phyloP scores from a whole-genome alignment of 1,140 invertebrate species.

The Rhizoglyphus robini region DNA sequence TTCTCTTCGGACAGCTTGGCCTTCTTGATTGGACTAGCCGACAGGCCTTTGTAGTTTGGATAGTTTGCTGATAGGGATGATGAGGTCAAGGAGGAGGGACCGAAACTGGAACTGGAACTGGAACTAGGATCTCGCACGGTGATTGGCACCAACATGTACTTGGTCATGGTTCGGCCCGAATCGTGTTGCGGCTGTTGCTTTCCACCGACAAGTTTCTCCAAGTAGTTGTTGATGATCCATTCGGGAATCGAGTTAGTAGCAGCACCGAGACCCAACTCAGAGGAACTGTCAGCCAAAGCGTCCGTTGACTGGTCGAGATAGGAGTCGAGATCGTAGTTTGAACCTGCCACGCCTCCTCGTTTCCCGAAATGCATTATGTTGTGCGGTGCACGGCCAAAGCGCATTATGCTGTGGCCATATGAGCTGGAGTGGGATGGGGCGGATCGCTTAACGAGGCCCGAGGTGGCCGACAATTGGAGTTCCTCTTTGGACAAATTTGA shows the following conservation, averaged over 20 bases:
- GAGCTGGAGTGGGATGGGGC: neutral
- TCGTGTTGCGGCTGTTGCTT: neutral
- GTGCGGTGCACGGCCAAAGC: conserved; percentile 24
- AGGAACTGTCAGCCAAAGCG: neutral
- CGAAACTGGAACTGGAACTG: too few relatives aligned
- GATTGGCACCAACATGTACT: neutral
- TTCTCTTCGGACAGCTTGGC: neutral
- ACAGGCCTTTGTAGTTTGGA: too few relatives aligned
- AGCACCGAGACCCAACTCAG: too few relatives aligned
- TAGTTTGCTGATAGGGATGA: too few relatives aligned
- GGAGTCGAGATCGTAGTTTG: neutral
- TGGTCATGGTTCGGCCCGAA: neutral
- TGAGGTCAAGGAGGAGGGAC: too few relatives aligned
- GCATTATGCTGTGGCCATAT: conserved; percentile 22
- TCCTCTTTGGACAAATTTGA: neutral
- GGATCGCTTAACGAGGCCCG: neutral
- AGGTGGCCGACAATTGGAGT: neutral
- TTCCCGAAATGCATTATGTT: conserved; percentile 23
- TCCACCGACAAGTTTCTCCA: neutral
- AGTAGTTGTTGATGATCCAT: neutral
- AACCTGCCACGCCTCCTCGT: neutral
- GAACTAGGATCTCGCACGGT: neutral
- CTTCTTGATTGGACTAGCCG: conserved; percentile 1
- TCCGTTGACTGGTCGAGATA: too few relatives aligned
- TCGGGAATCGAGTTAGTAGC: neutral